Evolutionary conservation across 2,888 invertebrate species (phyloP), one percentile per base, ranked within the genome.

Genomic region (Tenthredo distinguenda): DNA sequence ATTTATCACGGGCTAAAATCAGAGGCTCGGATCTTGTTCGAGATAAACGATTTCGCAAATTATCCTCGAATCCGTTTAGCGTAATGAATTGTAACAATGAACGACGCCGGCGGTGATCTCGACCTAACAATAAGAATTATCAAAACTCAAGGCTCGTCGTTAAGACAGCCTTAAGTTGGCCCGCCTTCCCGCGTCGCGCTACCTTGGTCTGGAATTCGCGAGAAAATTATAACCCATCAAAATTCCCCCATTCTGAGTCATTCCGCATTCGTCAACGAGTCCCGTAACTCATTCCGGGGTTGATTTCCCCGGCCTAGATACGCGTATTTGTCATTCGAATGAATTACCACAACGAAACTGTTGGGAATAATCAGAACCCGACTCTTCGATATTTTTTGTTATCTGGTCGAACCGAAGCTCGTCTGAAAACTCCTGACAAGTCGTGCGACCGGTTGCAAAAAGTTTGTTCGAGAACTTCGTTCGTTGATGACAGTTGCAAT

Each of bases 171-270:
- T 34, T 37, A 15, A 43, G 21, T 43, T 21, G 10, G 40, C 37
- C 15, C 34, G 34, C 31, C 68, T 10, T 4, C 12, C 21, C 40
- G 21, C 12, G 4, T 43, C 43, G n/a, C 26, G 37, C 71, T 55
- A 77, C 77, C 77, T 83, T 71, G 65, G 83, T 47, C 68, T 83
- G 83, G 83, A 83, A 83, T 83, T 83, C n/a, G 65, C 65, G 83
- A n/a, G 71, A 83, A 50, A 83, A 83, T 83, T 83, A 50, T 62
- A 58, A 31, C 62, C 77, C 83, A 83, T 68, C 83, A 71, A 71
- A 83, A 83, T 83, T 83, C 83, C 47, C 9, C 43, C n/a, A 83
- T 83, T 50, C 47, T 83, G 65, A 68, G 83, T 83, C 83, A 83
- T 81, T 81, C 50, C 50, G 50, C 62, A 31, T 37, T 62, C 62